A percentile compares a stretch with the other conserved stretches of the same genome.
Conservation (phyloP, 2,797 vertebrate genomes). For the Gallinago stenura region DNA sequence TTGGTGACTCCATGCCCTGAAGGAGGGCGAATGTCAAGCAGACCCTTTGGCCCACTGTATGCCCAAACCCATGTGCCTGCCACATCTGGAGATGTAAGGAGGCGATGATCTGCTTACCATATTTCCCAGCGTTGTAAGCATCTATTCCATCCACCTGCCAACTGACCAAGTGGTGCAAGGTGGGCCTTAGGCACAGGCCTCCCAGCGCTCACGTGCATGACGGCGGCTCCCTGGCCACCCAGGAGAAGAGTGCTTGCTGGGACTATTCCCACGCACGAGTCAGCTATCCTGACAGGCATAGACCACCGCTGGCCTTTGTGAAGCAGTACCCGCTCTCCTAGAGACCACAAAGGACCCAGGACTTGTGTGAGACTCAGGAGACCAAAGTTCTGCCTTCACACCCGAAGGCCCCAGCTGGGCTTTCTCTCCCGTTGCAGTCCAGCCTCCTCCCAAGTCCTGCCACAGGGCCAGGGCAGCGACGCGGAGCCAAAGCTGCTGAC, state of each 20-base stretch:
- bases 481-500: too few species aligned
- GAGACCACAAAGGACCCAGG: background rate
- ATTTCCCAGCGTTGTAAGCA: background rate
- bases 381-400: background rate
- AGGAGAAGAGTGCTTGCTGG: background rate
- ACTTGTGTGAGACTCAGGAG: accelerated
- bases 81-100: too few species aligned
- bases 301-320: background rate
- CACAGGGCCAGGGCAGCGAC: accelerated
- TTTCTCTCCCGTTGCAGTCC: background rate
- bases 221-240: accelerated
- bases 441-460: background rate
- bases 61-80: too few species aligned
- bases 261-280: accelerated
- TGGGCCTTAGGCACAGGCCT: background rate
- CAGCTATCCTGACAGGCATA: background rate
- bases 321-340: background rate
- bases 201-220: background rate
- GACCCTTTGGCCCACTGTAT: background rate
- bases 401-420: background rate
- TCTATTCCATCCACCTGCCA: too few species aligned
- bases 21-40: background rate
- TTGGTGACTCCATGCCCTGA: background rate
- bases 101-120: accelerated
- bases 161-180: background rate